Base-by-base conservation (phyloP, 2,888 invertebrate genomes). In the Eugnorisma glareosa region DNA sequence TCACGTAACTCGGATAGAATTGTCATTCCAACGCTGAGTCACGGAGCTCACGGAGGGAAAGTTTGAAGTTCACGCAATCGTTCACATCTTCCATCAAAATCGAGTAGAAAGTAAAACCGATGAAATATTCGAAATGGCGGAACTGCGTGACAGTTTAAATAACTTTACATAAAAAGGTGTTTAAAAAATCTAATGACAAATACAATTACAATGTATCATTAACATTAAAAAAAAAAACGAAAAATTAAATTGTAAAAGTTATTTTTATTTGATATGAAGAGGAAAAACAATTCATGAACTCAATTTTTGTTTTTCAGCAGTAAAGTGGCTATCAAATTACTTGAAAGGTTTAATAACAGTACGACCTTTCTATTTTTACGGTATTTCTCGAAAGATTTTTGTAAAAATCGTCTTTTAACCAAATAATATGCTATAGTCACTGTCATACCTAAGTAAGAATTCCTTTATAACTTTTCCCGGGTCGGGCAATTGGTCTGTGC, bases 1-100 rank as follows among this genome's bases (percentile, higher is more conserved):
- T 76, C 69, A 72, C 61, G 67, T 76, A 84, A 84, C 54, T 66
- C 28, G 18, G 40, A 86, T 67, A 70, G 66, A 43, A 76, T 78
- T 67, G 45, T 69, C 68, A 84, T 80, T 67, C 24, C 63, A 43
- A 28, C 48, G 37, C 73, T 67, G 59, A 73, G 63, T 87, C 82
- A 87, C 40, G 43, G 45, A 73, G 68, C 48, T 81, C 77, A 81
- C 40, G 37, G 37, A 75, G 83, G 54, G 81, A 86, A 86, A 86
- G 88, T 76, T 63, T 67, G 73, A 81, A 79, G 61, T 83, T 77
- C 69, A 73, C 77, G 72, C 67, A 66, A 73, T 73, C 45, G 24
- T 54, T 54, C 67, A 54, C 66, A 83, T 61, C 61, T 74, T 35
- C 54, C 68, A 45, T 79, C n/a, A 68, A 84, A 78, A 35, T 74